These are phyloP conservation scores for Upupa epops DNA, from an alignment of 2,113 vertebrate genomes.

Conservation along the genomic window DNA sequence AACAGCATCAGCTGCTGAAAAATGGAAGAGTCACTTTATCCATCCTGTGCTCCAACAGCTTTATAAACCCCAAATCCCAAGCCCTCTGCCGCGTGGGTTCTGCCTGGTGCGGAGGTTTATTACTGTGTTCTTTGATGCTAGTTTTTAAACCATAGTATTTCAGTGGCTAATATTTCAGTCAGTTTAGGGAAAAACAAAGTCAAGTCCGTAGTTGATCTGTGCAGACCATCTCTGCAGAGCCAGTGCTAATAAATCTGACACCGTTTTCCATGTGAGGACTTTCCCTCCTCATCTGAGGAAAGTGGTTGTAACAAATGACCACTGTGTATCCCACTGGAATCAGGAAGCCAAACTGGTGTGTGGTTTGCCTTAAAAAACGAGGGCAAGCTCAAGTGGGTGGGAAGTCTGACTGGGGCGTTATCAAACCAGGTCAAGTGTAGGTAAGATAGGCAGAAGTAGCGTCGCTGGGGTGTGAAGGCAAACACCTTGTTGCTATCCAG, in stretches of 20 bases:
- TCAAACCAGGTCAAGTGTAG: constrained; percentile 25
- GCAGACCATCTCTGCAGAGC: constrained; percentile 23
- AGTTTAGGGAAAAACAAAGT: constrained; percentile 48
- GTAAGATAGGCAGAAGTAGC: background rate
- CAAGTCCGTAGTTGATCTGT: constrained; percentile 26
- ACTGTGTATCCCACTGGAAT: constrained; percentile 54
- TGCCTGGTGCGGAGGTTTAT: background rate
- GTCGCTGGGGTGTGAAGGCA: background rate
- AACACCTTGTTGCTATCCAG: background rate
- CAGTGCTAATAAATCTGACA: constrained; percentile 48
- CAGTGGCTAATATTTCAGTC: constrained; percentile 14
- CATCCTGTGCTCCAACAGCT: constrained; percentile 17
- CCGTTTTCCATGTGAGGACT: constrained; percentile 62
- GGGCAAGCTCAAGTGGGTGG: background rate
- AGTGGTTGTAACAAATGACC: constrained; percentile 57
- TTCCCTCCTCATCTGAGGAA: constrained; percentile 65
- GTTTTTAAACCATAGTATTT: background rate
- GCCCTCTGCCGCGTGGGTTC: background rate
- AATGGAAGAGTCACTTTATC: constrained; percentile 44
- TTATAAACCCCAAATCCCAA: background rate
- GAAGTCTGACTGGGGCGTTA: constrained; percentile 3
- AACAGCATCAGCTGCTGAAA: constrained; percentile 56
- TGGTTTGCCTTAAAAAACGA: constrained; percentile 27
- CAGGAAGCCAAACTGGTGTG: constrained; percentile 11
- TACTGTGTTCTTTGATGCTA: background rate